Evolutionary conservation across 2,888 invertebrate species (phyloP), one percentile per base, ranked within the genome.

Genomic region (Ceriagrion tenellum): DNA sequence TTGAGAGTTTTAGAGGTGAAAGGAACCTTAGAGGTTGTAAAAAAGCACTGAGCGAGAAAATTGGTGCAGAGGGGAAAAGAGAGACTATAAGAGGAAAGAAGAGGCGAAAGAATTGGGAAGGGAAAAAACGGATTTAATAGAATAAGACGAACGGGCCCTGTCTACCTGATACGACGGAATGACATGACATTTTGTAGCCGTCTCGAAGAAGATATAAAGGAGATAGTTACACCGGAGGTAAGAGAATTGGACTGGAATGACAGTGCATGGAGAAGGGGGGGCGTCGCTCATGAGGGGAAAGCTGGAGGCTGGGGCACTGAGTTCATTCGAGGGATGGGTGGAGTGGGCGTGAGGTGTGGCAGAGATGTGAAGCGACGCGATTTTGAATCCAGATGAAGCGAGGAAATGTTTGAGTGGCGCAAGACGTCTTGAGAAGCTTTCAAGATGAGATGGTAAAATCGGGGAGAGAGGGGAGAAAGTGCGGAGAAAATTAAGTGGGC

Each of bases 361-460:
- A 55, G 12, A 40, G 26, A 55, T 47, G 89, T 20, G 47, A 16
- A 23, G 55, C 30, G 93, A 93, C 93, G 74, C 40, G 93, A 93
- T 93, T 93, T 47, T 93, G 93, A 74, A 93, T 93, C 74, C 93
- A 93, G 93, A 93, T 93, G 93, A 93, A 93, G 93, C 74, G 93
- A 93, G 93, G 69, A 93, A 93, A 93, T 69, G 69, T 93, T 93
- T 74, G 69, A 89, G 89, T 10, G 89, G 55, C 89, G 89, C 55
- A n/a, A 93, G 93, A 74, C 69, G 93, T 93, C 93, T 93, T 4
- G 69, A 35, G 55, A 74, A 74, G 93, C 69, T 93, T 93, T 93
- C 93, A 74, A 93, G 69, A 74, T 74, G 63, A 47, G 74, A 93
- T 93, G 69, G 35, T 93, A 93, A 93, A 93, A 93, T 47, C n/a